Evolutionary conservation across 2,113 vertebrate genomes (phyloP).

Genomic region (Eretmochelys imbricata): DNA sequence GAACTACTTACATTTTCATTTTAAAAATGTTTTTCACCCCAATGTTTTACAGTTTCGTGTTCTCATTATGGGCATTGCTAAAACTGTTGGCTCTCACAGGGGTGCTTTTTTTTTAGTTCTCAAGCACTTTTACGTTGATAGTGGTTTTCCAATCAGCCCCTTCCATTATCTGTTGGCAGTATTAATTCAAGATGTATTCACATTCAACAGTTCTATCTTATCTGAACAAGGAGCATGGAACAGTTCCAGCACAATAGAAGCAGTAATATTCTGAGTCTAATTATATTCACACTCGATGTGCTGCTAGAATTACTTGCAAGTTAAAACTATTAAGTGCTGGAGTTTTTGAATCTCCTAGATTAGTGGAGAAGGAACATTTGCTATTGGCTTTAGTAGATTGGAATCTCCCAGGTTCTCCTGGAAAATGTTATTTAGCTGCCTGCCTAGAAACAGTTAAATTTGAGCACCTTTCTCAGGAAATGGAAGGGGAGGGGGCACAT

Average conservation of each 20-base stretch:
- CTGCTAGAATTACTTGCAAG: conserved; percentile 57
- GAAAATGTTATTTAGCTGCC: background rate
- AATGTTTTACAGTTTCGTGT: background rate
- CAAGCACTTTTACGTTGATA: conserved; percentile 73
- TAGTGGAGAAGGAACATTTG: conserved; percentile 19
- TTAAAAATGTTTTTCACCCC: background rate
- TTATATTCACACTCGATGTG: conserved; percentile 72
- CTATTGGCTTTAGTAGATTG: background rate
- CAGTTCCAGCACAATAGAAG: conserved; percentile 68
- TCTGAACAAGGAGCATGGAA: conserved; percentile 70
- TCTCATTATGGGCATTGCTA: background rate
- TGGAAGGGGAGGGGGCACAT: background rate
- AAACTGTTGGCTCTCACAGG: background rate
- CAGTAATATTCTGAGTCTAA: conserved; percentile 74
- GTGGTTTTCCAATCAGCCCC: conserved; percentile 80
- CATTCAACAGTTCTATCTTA: conserved; percentile 80
- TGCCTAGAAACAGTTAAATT: background rate
- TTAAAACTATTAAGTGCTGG: conserved; percentile 32
- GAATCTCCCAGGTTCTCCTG: background rate
- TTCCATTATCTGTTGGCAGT: conserved; percentile 77
- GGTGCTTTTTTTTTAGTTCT: conserved; percentile 32
- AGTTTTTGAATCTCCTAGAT: conserved; percentile 17
- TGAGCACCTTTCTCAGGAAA: conserved; percentile 7
- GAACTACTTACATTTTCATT: background rate
- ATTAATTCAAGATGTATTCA: conserved; percentile 75